phyloP scores from a whole-genome alignment of 2,888 invertebrate species.

The Pollenia labialis region DNA sequence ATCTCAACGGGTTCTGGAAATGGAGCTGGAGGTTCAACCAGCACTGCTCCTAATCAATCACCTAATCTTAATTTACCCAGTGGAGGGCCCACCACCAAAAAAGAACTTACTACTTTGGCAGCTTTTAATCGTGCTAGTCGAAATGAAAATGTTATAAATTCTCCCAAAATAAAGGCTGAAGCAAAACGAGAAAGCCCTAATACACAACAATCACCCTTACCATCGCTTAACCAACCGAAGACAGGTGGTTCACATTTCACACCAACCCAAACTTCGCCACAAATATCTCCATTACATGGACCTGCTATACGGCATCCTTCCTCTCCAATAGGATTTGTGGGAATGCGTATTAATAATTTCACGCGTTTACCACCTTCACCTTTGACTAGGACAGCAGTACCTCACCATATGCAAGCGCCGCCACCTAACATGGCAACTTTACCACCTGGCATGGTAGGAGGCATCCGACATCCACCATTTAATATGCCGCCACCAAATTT shows the following conservation, averaged over 20 bases:
- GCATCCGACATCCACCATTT: conserved; percentile 76
- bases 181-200: conserved; percentile 63
- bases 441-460: conserved; percentile 75
- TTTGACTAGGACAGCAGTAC: conserved; percentile 71
- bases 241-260: conserved; percentile 45
- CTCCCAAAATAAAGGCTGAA: conserved; percentile 73
- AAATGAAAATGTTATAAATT: conserved; percentile 69
- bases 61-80: conserved; percentile 75
- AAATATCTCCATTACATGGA: conserved; percentile 72
- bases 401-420: conserved; percentile 62
- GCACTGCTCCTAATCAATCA: conserved; percentile 74
- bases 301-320: conserved; percentile 75
- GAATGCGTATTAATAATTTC: conserved; percentile 76
- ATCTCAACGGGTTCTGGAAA: conserved; percentile 58
- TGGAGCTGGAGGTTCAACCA: not conserved
- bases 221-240: conserved; percentile 37
- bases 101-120: conserved; percentile 75
- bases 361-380: conserved; percentile 80
- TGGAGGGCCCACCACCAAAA: conserved; percentile 64
- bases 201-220: conserved; percentile 45
- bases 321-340: conserved; percentile 75
- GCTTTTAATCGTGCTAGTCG: conserved; percentile 73
- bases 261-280: conserved; percentile 67
- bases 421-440: conserved; percentile 72
- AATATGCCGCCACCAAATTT: conserved; percentile 75